Base-by-base conservation (phyloP, 2,888 invertebrate genomes). In the Agrochola macilenta region DNA sequence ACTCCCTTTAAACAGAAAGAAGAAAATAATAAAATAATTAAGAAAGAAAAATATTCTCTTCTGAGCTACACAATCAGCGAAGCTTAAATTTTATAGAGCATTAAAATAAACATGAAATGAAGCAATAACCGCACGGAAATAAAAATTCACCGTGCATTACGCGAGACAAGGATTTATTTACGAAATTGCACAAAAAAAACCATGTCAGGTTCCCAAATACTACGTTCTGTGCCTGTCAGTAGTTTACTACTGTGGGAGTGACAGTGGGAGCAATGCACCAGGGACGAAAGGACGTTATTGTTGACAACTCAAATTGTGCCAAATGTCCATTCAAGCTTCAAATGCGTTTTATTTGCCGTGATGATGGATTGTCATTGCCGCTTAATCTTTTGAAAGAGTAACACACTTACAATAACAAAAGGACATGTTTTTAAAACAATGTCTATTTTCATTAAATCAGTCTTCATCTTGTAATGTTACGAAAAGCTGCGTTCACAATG, bases 231-330 rank as follows among this genome's bases (percentile, higher is more conserved):
- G 69, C 72, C 76, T 75, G 35, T 30, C 77, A 77, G n/a, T 43
- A 39, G 26, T 76, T n/a, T n/a, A n/a, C n/a, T n/a, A n/a, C n/a
- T n/a, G n/a, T n/a, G n/a, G 58, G 20, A 35, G n/a, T n/a, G 43
- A 11, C 58, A 66, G 57, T 61, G 82, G 74, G 89, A 84, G 86
- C 89, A 91, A 87, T 88, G 91, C 65, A 87, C 91, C 82, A 82
- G 75, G 81, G 82, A 79, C 74, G 64, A 85, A 87, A 91, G 90
- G 89, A 90, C 91, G 91, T 89, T 87, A 87, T 90, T 90, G 89
- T 80, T n/a, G 30, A 73, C 69, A 71, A 81, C 66, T 75, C 68
- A 81, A 76, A 77, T 78, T 74, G 89, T 91, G 93, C 93, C 93
- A 93, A 93, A 86, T 91, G 57, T 83, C 75, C 85, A 86, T 79